Percentiles rank a stretch among this genome's conserved stretches.
These are phyloP conservation scores for Centropyge bicolor DNA, from an alignment of 2,797 vertebrate species.

Conservation along the genomic window DNA sequence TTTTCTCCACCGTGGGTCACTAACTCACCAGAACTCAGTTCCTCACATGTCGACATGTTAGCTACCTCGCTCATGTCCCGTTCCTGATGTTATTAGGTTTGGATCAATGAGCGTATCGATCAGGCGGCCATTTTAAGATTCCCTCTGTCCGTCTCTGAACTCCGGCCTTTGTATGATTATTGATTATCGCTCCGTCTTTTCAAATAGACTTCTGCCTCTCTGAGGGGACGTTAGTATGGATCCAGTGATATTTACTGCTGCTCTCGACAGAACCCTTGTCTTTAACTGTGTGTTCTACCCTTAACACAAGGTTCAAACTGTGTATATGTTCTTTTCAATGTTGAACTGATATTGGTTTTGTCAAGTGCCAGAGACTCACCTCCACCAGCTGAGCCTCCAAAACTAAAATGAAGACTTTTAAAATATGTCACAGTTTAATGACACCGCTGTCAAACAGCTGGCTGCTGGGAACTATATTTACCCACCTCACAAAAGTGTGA, in stretches of 20 bases:
- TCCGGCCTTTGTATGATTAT: conserved; percentile 33
- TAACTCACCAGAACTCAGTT: background rate
- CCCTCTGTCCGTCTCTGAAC: background rate
- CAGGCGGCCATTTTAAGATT: conserved; percentile 15
- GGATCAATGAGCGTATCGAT: conserved; percentile 32
- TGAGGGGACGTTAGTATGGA: conserved; percentile 37
- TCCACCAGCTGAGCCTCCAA: background rate
- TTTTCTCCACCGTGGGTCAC: background rate
- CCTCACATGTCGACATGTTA: background rate
- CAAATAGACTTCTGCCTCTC: conserved; percentile 26
- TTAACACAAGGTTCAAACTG: too few relatives aligned
- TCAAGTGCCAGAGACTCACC: background rate
- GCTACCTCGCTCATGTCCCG: conserved; percentile 5
- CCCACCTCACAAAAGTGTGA: background rate
- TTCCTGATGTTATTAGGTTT: background rate
- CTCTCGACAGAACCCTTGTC: background rate
- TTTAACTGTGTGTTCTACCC: background rate
- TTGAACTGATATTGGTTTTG: background rate
- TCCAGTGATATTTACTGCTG: conserved; percentile 25
- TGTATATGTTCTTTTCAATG: too few relatives aligned
- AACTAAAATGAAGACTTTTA: background rate
- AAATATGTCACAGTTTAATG: background rate
- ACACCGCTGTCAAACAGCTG: background rate
- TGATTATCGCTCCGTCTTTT: conserved; percentile 39
- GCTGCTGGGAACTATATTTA: background rate